Base-by-base conservation (phyloP, 2,113 vertebrate genomes). In the Nettapus auritus region DNA sequence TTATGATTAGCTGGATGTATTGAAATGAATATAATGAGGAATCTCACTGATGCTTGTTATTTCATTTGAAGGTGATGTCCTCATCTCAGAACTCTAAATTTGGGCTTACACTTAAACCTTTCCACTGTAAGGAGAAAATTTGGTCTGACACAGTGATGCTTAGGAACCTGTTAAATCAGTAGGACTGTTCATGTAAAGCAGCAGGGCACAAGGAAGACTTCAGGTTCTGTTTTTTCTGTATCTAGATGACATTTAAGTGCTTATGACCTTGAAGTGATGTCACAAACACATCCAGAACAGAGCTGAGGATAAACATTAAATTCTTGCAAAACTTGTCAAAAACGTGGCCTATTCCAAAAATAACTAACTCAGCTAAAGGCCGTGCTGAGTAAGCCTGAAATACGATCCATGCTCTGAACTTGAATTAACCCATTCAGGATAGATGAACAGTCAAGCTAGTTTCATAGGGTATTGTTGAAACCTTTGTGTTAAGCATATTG, bases 1-100 rank as follows among this genome's bases (percentile, higher is more conserved):
- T 94, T 82, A 66, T 70, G 96, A 88, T 80, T 89, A 85, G 59
- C 70, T 92, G 18, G 36, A 75, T 74, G 73, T 60, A 66, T 53
- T 88, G 44, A 78, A 53, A 73, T 42, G 5, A 73, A 73, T 19
- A 34, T 29, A 28, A 34, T 26, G 44, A 83, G 60, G 42, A 77
- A 71, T 59, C 42, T 77, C 64, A 22, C 33, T 56, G 26, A 14
- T 36, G 36, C 9, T n/a, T 78, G n/a, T 13, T 73, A 17, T 73
- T 88, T 60, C 59, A 56, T 63, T 78, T 46, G 50, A 52, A 77
- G 29, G 20, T 25, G 29, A 33, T 46, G n/a, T 40, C 59, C 28
- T 38, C 34, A 85, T 66, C 67, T 74, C 40, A 60, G 69, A 53
- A 69, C 42, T 69, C 53, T 71, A 31, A 63, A 48, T 82, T 78